Base-by-base conservation (phyloP, 2,888 invertebrate genomes). In the Dasysyrphus albostriatus region DNA sequence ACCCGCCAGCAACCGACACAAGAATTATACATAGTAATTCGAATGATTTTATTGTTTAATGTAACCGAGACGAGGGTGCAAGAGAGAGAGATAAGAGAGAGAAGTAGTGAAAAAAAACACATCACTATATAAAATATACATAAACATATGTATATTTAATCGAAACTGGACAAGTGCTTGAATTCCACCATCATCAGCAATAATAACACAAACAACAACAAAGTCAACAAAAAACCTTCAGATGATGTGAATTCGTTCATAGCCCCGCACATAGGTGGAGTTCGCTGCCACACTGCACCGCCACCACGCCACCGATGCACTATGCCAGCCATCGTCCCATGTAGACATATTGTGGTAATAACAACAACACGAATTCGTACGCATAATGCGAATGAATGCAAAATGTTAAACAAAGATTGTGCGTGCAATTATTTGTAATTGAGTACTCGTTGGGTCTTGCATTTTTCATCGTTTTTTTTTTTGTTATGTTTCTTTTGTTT, bases 341-440 rank as follows among this genome's bases (percentile, higher is more conserved):
- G 39, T 37, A 80, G 32, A 58, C 58, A 63, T 44, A 61, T 37
- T 72, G 72, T 47, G 37, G 58, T 54, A 74, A 77, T 58, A 81
- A 42, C 81, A 73, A 78, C 82, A 78, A 78, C 82, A 75, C 54
- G 54, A 78, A 79, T 76, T 83, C 83, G 83, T 79, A 83, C 83
- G 87, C 87, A 87, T 83, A 79, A 83, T 79, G 44, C 83, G 74
- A 79, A 83, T 87, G 87, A 83, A 87, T 83, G 87, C 78, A 79
- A 83, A 87, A 82, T 87, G 87, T 87, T 83, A 82, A 87, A 78
- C 87, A 83, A 83, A 83, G 83, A 87, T 87, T 87, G 87, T 87
- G 87, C 87, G 87, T 87, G 87, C 87, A 87, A 87, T 87, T 87
- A 87, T 87, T 87, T 87, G 87, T 87, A 87, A 87, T 87, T 87